Base-by-base conservation (phyloP, 1,140 invertebrate genomes). In the Doryteuthis pealeii region DNA sequence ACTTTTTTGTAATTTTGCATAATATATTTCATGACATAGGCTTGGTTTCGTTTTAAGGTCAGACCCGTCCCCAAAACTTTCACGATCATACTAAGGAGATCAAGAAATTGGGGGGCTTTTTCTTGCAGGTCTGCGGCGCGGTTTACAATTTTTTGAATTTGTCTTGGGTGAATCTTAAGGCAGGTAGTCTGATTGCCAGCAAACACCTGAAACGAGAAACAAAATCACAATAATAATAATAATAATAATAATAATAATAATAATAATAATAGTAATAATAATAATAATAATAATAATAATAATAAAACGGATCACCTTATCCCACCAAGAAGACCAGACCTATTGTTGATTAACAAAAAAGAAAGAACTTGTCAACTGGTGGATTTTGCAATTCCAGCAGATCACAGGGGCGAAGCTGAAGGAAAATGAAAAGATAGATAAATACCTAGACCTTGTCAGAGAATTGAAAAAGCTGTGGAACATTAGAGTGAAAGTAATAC, bases 21-120 rank as follows among this genome's bases (percentile, higher is more conserved):
- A 65, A 88, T 84, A 73, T 88, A 88, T 71, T 88, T 88, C 87
- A 88, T 88, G 22, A 88, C 87, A 65, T 83, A 86, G 40, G 83
- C 83, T 74, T 87, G 87, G 73, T 88, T 88, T 33, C 87, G 70
- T 75, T 88, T 88, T 65, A 88, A 76, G 0, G 87, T 84, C 31
- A 88, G 80, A 33, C 83, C 85, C 22, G 84, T 84, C 40, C 84
- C 86, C n/a, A 84, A 81, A 32, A 88, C 87, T 71, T 87, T 87
- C 28, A 87, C 86, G 71, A 87, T 81, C 82, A 85, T 85, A n/a
- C 84, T 83, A 3, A 88, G 81, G 1, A 88, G 81, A 74, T 87
- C 86, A 1, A 87, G 81, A 68, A 88, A 87, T 75, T 88, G 84
- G 14, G 86, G 86, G 22, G 82, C 86, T 40, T 81, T 80, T 70